A percentile compares a stretch with the other conserved stretches of the same genome.
These are phyloP conservation scores for Smithornis capensis DNA, from an alignment of 2,113 vertebrate species.

Conservation along the genomic window DNA sequence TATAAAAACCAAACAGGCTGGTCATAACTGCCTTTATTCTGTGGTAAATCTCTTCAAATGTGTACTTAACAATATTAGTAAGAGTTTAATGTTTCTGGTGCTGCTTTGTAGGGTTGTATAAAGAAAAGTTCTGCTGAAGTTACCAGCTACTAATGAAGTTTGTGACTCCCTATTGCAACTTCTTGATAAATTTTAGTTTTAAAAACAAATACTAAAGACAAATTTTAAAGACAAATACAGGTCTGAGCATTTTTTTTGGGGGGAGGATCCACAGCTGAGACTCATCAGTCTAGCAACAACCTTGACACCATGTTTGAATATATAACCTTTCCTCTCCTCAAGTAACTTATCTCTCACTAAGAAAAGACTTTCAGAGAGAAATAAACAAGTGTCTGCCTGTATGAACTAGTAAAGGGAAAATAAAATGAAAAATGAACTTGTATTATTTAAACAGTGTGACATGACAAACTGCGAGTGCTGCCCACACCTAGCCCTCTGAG, in stretches of 20 bases:
- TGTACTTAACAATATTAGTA: not conserved
- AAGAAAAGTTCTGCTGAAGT: not conserved
- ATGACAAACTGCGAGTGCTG: constrained; percentile 7
- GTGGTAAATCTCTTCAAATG: not conserved
- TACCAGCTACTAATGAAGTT: not conserved
- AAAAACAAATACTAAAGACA: too few species aligned
- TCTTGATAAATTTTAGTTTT: not conserved
- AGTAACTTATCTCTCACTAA: constrained; percentile 20
- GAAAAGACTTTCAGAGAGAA: constrained; percentile 18
- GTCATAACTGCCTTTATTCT: not conserved
- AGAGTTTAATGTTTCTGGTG: not conserved
- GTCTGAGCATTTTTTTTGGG: not conserved
- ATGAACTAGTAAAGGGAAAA: constrained; percentile 34
- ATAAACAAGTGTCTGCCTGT: constrained; percentile 31
- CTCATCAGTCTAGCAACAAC: constrained; percentile 12
- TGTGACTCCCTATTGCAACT: not conserved
- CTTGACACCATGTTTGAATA: constrained; percentile 23
- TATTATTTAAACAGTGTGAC: constrained; percentile 47
- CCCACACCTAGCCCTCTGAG: not conserved
- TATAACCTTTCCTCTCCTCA: constrained; percentile 16
- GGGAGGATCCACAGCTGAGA: not conserved
- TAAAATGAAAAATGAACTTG: constrained; percentile 28
- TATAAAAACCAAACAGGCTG: not conserved
- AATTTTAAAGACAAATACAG: not conserved
- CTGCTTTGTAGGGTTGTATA: not conserved